phyloP scores from a whole-genome alignment of 2,888 invertebrate genomes.

The Spisula subtruncata region DNA sequence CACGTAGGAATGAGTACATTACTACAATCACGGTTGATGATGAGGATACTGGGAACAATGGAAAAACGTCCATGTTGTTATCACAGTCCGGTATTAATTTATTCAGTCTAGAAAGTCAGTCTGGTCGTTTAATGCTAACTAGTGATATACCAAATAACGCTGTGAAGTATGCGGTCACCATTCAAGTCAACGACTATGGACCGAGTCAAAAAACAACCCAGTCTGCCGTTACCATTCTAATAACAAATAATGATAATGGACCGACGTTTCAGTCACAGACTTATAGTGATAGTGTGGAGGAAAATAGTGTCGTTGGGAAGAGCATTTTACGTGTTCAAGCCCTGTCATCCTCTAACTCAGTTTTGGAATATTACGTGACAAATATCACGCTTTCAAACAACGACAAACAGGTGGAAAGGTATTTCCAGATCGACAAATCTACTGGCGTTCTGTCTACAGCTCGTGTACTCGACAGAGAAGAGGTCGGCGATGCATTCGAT shows the following conservation, averaged over 20 bases:
- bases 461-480: slow-evolving; percentile 80
- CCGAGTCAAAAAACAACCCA: slow-evolving; percentile 60
- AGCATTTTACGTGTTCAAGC: slow-evolving; percentile 93
- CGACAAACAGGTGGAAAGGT: slow-evolving; percentile 86
- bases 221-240: slow-evolving; percentile 73
- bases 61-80: slow-evolving; percentile 95
- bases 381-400: slow-evolving; percentile 89
- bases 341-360: slow-evolving; percentile 66
- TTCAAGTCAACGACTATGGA: slow-evolving; percentile 78
- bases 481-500: slow-evolving; percentile 78
- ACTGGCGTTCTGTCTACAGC: slow-evolving; percentile 79
- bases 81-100: slow-evolving; percentile 53
- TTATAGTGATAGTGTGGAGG: slow-evolving; percentile 93
- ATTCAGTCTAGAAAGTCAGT: slow-evolving; percentile 69
- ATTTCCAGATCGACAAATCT: slow-evolving; percentile 79
- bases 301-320: slow-evolving; percentile 96
- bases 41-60: slow-evolving; percentile 96
- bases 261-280: slow-evolving; percentile 74
- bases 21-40: slow-evolving; percentile 93
- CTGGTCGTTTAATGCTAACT: slow-evolving; percentile 71
- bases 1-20: slow-evolving; percentile 91
- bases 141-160: slow-evolving; percentile 63
- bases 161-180: slow-evolving; percentile 70
- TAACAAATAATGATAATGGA: slow-evolving; percentile 67
- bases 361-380: slow-evolving; percentile 96